Percentiles rank a stretch among this genome's conserved stretches.
phyloP scores from a whole-genome alignment of 2,797 vertebrate genomes.

The Champsocephalus esox region DNA sequence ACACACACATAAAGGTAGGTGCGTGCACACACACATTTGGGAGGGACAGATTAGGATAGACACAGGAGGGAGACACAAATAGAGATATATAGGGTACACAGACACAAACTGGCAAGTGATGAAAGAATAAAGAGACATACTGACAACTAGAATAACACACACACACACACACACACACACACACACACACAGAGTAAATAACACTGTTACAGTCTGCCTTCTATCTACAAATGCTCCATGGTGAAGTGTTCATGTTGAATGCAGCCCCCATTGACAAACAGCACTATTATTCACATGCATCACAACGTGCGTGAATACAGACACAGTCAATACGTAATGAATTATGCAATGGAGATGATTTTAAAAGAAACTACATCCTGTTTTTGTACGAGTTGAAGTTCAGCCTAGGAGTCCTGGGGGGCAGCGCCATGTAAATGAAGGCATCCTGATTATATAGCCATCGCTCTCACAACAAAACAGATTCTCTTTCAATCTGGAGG shows the following conservation, averaged over 20 bases:
- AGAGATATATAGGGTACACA: conserved; percentile 21
- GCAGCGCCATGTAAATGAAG: conserved; percentile 54
- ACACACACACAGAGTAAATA: not conserved
- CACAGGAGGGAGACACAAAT: conserved; percentile 28
- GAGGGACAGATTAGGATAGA: conserved; percentile 19
- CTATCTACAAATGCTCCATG: conserved; percentile 28
- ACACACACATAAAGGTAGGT: conserved; percentile 1
- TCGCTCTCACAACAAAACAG: conserved; percentile 53
- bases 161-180: not conserved
- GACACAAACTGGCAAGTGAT: conserved; percentile 30
- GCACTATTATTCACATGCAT: too few species aligned
- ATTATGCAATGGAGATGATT: conserved; percentile 55
- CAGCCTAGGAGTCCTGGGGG: conserved; percentile 48
- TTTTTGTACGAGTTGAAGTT: conserved; percentile 33
- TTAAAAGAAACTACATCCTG: conserved; percentile 47
- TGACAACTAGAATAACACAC: conserved; percentile 28
- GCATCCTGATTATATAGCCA: conserved; percentile 63
- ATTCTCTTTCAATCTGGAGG: conserved; percentile 32
- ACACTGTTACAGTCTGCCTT: conserved; percentile 12
- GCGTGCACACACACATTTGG: not conserved
- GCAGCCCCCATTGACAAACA: not conserved
- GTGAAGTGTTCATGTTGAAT: conserved; percentile 26
- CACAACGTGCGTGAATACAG: conserved; percentile 33
- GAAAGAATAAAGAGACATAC: conserved; percentile 16
- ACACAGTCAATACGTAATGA: conserved; percentile 48